Base-by-base conservation (phyloP, 2,113 vertebrate genomes). In the Syngnathus floridae region DNA sequence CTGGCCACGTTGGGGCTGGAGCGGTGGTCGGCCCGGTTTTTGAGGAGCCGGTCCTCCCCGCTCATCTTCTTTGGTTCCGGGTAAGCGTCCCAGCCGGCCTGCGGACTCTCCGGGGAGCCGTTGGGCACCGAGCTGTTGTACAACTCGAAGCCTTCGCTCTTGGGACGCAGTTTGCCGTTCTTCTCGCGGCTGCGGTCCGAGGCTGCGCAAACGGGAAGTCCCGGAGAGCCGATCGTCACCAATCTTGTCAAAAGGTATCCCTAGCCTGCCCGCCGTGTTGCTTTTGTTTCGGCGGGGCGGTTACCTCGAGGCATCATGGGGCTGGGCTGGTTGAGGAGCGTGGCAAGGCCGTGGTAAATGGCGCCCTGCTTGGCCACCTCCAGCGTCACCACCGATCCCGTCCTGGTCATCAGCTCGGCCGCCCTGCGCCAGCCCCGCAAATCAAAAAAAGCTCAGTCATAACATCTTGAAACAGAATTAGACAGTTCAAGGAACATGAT, bases 1-100 rank as follows among this genome's bases (percentile, higher is more conserved):
- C 97, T 98, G 85, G 97, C 96, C 56, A 99, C 97, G 57, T 99
- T 99, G 79, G 97, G 97, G 84, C 96, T 99, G 79, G 97, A 99
- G 21, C 97, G 94, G 84, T 99, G 97, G 78, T 98, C 95, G 0
- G 91, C 92, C 43, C 96, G 87, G 82, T 98, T 97, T 86, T 97
- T 98, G 76, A 93, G 90, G 38, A 99, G 84, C 17, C 95, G 87
- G 0, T 98, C 97, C 36, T 99, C 97, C 0, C 92, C 89, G 1
- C 92, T 90, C 78, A 93, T 86, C 78, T 92, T 97, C 92, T 95
- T 95, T 86, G 94, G 95, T 85, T 98, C 97, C 0, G 90, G 93
- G 86, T 94, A 96, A 40, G 94, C 91, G 0, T 95, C 93, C 97
- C 97, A 99, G 0, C 92, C 87, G 16, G 91, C 87, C 86, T 92